Evolutionary conservation across 2,797 vertebrate genomes (phyloP).

Genomic region (Xyrichtys novacula): DNA sequence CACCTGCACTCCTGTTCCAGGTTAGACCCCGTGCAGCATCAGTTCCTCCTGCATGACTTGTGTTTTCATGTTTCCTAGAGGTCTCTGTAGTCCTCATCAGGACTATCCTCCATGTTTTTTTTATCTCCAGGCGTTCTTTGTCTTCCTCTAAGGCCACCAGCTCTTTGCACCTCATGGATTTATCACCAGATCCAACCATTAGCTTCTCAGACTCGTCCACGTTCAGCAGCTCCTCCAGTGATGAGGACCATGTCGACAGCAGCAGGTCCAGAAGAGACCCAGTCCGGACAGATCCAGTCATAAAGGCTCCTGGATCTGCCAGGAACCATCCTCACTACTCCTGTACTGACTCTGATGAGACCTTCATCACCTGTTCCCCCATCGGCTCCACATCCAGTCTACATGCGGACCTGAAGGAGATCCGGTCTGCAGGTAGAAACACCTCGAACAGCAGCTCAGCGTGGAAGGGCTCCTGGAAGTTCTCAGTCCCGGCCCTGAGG

Average conservation of each 20-base stretch:
- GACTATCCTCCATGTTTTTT: neutral
- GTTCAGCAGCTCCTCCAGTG: conserved; percentile 7
- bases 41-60: no score
- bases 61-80: no score
- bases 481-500: neutral
- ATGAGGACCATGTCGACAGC: no score
- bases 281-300: no score
- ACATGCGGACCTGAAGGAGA: neutral
- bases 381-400: conserved; percentile 4
- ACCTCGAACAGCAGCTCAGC: no score
- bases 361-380: conserved; percentile 6
- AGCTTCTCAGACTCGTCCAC: no score
- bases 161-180: neutral
- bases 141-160: neutral
- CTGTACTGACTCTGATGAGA: no score
- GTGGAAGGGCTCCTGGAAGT: conserved; percentile 32
- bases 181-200: no score
- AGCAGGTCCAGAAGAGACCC: no score
- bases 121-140: conserved; percentile 22
- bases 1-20: conserved; percentile 67
- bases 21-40: accelerated
- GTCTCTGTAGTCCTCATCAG: no score
- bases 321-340: no score
- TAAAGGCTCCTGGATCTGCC: no score
- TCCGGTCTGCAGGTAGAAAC: neutral